Percentiles rank a stretch among this genome's conserved stretches.
phyloP scores from a whole-genome alignment of 2,888 invertebrate species.

The Dorcus parallelipipedus region DNA sequence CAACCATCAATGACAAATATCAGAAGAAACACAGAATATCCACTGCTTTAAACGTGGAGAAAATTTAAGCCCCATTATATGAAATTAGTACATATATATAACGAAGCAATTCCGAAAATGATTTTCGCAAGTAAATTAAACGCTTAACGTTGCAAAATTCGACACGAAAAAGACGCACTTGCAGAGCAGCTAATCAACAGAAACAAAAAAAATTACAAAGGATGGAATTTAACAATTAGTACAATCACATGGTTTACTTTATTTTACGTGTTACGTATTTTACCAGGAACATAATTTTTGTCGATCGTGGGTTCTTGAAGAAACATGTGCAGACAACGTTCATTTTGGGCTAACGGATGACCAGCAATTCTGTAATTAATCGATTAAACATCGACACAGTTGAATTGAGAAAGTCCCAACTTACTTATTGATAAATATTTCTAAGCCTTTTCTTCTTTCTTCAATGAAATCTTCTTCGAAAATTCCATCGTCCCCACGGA shows the following conservation, averaged over 20 bases:
- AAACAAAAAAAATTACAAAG: slow-evolving; percentile 13
- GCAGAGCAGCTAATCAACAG: not conserved
- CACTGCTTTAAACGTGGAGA: too few species aligned
- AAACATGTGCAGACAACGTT: slow-evolving; percentile 99
- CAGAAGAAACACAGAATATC: too few species aligned
- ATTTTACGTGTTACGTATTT: slow-evolving; percentile 91
- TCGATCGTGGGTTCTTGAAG: slow-evolving; percentile 96
- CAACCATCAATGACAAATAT: too few species aligned
- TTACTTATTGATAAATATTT: slow-evolving; percentile 97
- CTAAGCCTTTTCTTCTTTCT: slow-evolving; percentile 94
- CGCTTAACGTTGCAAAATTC: too few species aligned
- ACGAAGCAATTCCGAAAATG: too few species aligned
- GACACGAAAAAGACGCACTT: too few species aligned
- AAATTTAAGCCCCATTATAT: too few species aligned
- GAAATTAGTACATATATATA: too few species aligned
- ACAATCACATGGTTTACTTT: slow-evolving; percentile 7
- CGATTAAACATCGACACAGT: not conserved
- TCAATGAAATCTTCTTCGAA: slow-evolving; percentile 99
- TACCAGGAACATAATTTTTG: slow-evolving; percentile 99
- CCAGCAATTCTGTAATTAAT: slow-evolving; percentile 78
- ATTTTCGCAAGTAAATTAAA: too few species aligned
- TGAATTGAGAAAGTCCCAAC: slow-evolving; percentile 30
- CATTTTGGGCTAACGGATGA: slow-evolving; percentile 97
- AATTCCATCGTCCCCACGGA: slow-evolving; percentile 97
- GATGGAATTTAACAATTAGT: slow-evolving; percentile 24